Conservation (phyloP, 2,888 invertebrate genomes). For the Caenorhabditis sinica region DNA sequence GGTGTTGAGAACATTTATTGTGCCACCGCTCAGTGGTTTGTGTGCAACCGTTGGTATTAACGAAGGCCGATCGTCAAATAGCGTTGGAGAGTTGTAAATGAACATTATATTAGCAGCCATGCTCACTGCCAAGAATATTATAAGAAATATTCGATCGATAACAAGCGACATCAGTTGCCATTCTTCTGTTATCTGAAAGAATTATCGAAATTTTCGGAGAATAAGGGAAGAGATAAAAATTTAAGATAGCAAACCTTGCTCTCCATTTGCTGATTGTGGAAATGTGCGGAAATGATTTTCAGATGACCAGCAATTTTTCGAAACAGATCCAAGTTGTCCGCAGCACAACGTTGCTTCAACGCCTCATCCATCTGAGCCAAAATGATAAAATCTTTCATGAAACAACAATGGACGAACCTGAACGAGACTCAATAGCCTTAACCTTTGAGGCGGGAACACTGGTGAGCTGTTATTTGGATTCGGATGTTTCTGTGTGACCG, state of each 20-base stretch:
- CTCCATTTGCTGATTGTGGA: conserved; percentile 74
- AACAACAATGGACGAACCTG: too few relatives aligned
- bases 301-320: conserved; percentile 71
- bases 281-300: conserved; percentile 74
- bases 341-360: conserved; percentile 66
- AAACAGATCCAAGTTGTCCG: conserved; percentile 72
- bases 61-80: conserved; percentile 69
- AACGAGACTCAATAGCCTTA: conserved; percentile 66
- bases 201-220: not conserved
- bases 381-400: too few relatives aligned
- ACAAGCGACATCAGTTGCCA: conserved; percentile 77
- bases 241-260: conserved; percentile 62
- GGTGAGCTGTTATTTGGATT: conserved; percentile 63
- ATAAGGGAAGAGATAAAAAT: not conserved
- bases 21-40: conserved; percentile 74
- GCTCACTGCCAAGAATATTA: conserved; percentile 70
- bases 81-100: conserved; percentile 67
- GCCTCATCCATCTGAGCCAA: conserved; percentile 75
- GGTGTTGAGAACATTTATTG: conserved; percentile 61
- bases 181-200: conserved; percentile 74
- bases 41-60: conserved; percentile 64
- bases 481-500: conserved; percentile 38
- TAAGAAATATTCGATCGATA: conserved; percentile 73
- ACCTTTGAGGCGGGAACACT: conserved; percentile 65
- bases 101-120: conserved; percentile 68